Evolutionary conservation across 2,888 invertebrate genomes (phyloP).

Genomic region (Loripinus fragilis): DNA sequence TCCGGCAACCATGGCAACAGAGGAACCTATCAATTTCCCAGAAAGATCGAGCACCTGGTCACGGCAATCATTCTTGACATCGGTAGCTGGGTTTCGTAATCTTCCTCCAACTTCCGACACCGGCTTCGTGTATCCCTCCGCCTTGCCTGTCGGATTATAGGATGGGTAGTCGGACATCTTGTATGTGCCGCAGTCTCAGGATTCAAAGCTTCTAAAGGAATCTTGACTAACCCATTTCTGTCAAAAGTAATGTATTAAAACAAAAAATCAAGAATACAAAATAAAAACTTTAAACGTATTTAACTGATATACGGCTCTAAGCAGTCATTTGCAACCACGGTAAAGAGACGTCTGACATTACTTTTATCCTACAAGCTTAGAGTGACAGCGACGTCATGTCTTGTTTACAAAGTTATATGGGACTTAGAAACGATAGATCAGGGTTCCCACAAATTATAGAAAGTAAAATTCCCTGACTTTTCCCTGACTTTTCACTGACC

Average conservation of each 20-base stretch:
- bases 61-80: constrained; percentile 22
- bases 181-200: not conserved
- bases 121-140: constrained; percentile 12
- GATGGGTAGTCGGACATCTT: not conserved
- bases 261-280: too few relatives aligned
- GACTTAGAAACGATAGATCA: too few relatives aligned
- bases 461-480: too few relatives aligned
- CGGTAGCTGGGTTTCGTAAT: not conserved
- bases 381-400: too few relatives aligned
- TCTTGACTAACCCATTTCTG: constrained; percentile 10
- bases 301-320: too few relatives aligned
- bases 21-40: constrained; percentile 30
- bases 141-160: not conserved
- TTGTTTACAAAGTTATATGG: too few relatives aligned
- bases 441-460: too few relatives aligned
- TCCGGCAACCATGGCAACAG: constrained; percentile 42
- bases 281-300: too few relatives aligned
- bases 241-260: not conserved
- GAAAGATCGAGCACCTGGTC: constrained; percentile 46
- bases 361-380: too few relatives aligned
- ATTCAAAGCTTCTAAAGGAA: not conserved
- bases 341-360: too few relatives aligned
- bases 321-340: too few relatives aligned
- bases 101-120: constrained; percentile 25
- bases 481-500: too few relatives aligned